A percentile compares a stretch with the other conserved stretches of the same genome.
These are phyloP conservation scores for Eriocheir sinensis DNA, from an alignment of 1,140 invertebrate species.

Conservation along the genomic window DNA sequence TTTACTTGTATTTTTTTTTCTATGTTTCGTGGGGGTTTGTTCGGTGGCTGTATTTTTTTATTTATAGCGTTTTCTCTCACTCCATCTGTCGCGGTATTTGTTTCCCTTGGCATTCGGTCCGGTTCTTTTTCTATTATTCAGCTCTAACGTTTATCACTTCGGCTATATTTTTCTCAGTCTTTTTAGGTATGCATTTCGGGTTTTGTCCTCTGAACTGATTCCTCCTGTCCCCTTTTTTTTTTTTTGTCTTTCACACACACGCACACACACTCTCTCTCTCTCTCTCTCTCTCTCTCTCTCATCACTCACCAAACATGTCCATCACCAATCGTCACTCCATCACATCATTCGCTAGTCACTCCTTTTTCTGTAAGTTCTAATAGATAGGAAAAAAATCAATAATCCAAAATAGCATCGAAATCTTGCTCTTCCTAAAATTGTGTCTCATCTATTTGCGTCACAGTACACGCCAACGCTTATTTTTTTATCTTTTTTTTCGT, in stretches of 20 bases:
- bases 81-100: neutral
- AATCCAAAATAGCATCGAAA: too few species aligned
- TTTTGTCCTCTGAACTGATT: neutral
- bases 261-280: slow-evolving; percentile 2
- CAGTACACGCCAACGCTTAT: neutral
- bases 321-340: neutral
- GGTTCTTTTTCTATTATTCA: neutral
- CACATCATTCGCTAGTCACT: neutral
- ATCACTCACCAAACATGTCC: neutral
- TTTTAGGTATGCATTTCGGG: neutral
- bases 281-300: slow-evolving; percentile 40
- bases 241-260: neutral
- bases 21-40: too few species aligned
- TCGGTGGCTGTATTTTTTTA: neutral
- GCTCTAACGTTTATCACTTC: neutral
- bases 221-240: neutral
- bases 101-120: neutral
- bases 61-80: neutral
- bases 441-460: too few species aligned
- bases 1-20: neutral
- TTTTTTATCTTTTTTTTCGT: neutral
- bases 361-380: neutral
- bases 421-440: too few species aligned
- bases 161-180: neutral
- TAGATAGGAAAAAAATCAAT: neutral